Evolutionary conservation across 1,140 invertebrate genomes (phyloP).

Genomic region (Aleiodes sp.): DNA sequence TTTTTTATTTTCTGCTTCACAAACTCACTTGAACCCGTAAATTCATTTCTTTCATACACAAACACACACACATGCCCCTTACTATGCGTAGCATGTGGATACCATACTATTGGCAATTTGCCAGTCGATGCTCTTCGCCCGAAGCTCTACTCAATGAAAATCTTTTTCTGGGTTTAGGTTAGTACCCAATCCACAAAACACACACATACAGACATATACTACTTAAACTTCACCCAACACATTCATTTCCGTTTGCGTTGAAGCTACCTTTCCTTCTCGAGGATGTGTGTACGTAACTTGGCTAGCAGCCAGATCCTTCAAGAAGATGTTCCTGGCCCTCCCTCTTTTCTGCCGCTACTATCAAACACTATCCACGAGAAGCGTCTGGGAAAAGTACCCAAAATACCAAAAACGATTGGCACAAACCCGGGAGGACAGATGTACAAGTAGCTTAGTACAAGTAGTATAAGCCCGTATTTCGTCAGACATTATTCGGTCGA

Average conservation of each 20-base stretch:
- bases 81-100: constrained; percentile 30
- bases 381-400: too few relatives aligned
- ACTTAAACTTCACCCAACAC: neutral
- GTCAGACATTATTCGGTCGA: too few relatives aligned
- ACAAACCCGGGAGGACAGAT: too few relatives aligned
- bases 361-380: neutral
- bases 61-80: too few relatives aligned
- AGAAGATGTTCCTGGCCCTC: constrained; percentile 1
- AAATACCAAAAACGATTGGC: too few relatives aligned
- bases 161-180: constrained; percentile 57
- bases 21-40: neutral
- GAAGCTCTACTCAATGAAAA: constrained; percentile 61
- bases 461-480: too few relatives aligned
- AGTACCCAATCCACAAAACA: constrained; percentile 38
- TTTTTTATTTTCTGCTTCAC: too few relatives aligned
- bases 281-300: constrained; percentile 56
- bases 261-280: constrained; percentile 40
- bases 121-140: constrained; percentile 51
- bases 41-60: neutral
- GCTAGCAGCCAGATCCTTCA: constrained; percentile 32
- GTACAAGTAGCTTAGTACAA: too few relatives aligned
- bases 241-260: constrained; percentile 52
- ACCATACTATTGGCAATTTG: constrained; percentile 60
- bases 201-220: neutral
- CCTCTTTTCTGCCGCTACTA: neutral